Percentiles rank a stretch among this genome's conserved stretches.
Conservation (phyloP, 2,113 vertebrate genomes). For the Clinocottus analis region DNA sequence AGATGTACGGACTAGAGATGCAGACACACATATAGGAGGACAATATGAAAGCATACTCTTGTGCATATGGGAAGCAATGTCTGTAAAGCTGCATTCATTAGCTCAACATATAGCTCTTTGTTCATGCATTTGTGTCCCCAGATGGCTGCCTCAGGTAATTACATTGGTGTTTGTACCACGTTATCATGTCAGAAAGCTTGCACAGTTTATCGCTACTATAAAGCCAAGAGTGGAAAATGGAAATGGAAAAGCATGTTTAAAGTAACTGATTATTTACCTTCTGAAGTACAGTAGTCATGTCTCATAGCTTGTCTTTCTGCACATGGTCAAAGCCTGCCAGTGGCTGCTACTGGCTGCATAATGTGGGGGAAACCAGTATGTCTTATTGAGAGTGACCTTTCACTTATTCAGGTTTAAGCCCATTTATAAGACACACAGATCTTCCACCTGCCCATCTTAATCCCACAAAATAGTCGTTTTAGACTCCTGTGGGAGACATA, state of each 20-base stretch:
- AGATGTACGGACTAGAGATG: not conserved
- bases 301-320: not conserved
- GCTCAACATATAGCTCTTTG: not conserved
- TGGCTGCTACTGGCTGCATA: not conserved
- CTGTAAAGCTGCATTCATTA: not conserved
- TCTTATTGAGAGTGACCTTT: not conserved
- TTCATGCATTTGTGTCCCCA: not conserved
- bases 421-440: not conserved
- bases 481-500: not conserved
- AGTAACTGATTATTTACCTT: not conserved
- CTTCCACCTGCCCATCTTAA: not conserved
- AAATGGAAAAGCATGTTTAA: not conserved
- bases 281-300: not conserved
- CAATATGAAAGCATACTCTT: not conserved
- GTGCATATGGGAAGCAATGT: not conserved
- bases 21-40: not conserved
- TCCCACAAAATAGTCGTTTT: not conserved
- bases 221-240: not conserved
- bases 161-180: not conserved
- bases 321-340: constrained; percentile 9
- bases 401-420: not conserved
- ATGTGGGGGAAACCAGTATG: not conserved
- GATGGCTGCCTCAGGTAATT: not conserved
- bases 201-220: not conserved
- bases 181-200: not conserved